Evolutionary conservation across 2,797 vertebrate species (phyloP).

Genomic region (Pelochelys cantorii): DNA sequence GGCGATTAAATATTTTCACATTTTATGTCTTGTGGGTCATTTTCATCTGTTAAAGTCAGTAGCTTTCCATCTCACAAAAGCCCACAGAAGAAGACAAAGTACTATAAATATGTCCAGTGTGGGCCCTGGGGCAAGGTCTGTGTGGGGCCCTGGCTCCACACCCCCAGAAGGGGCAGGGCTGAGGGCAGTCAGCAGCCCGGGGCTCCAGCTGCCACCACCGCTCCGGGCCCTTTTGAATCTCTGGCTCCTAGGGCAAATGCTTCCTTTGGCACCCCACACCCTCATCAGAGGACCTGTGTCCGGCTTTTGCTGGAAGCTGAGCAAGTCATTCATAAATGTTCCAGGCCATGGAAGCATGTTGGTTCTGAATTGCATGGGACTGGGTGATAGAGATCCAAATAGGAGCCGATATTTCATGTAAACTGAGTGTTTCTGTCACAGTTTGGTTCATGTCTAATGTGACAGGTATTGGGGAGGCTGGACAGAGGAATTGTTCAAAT

Average conservation of each 20-base stretch:
- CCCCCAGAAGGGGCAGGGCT: too few relatives aligned
- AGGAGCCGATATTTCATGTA: slow-evolving; percentile 31
- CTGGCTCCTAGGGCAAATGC: too few relatives aligned
- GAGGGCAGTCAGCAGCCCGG: too few relatives aligned
- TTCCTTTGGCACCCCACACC: too few relatives aligned
- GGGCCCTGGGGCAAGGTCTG: too few relatives aligned
- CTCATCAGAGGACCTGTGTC: not conserved
- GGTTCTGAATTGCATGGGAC: not conserved
- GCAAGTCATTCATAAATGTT: slow-evolving; percentile 51
- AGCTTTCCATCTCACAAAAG: not conserved
- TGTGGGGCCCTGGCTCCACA: too few relatives aligned
- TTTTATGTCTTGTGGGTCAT: slow-evolving; percentile 40
- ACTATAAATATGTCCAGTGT: not conserved
- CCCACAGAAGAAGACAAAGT: not conserved
- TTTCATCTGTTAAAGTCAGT: slow-evolving; percentile 43
- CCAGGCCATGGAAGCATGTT: slow-evolving; percentile 57
- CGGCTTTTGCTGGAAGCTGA: not conserved
- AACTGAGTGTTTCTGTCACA: not conserved
- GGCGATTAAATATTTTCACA: slow-evolving; percentile 68
- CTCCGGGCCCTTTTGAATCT: too few relatives aligned
- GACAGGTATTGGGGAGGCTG: slow-evolving; percentile 27
- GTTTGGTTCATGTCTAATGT: slow-evolving; percentile 34
- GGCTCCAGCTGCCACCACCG: too few relatives aligned
- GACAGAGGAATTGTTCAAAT: slow-evolving; percentile 59
- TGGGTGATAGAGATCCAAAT: slow-evolving; percentile 14